These are phyloP conservation scores for Hydrozoanthus tunicans DNA, from an alignment of 64 coral and sea anemone genomes.

Conservation along the genomic window DNA sequence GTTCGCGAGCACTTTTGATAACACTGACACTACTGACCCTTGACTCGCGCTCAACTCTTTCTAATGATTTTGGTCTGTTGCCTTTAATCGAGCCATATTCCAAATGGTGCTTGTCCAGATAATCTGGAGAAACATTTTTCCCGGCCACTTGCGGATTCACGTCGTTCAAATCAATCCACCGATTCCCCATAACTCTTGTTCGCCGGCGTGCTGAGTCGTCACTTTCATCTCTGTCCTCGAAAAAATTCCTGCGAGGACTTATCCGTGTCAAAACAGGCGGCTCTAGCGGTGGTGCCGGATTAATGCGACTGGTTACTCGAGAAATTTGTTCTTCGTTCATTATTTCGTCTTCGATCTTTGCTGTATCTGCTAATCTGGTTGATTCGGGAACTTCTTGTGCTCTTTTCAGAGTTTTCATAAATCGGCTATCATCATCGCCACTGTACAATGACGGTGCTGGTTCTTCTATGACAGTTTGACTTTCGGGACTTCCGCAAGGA, in stretches of 20 bases:
- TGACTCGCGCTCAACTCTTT: constrained; percentile 45
- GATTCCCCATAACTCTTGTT: constrained; percentile 32
- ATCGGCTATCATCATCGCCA: constrained; percentile 67
- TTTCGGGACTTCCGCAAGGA: constrained; percentile 92
- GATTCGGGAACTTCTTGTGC: constrained; percentile 65
- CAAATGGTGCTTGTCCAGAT: constrained; percentile 48
- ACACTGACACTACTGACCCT: constrained; percentile 72
- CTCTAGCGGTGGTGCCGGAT: constrained; percentile 22
- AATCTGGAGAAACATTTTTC: constrained; percentile 28
- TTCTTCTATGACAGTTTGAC: constrained; percentile 67
- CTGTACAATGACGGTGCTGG: constrained; percentile 89
- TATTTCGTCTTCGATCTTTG: constrained; percentile 89
- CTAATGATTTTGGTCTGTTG: constrained; percentile 44
- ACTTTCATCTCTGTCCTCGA: constrained; percentile 49
- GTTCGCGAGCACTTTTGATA: constrained; percentile 55
- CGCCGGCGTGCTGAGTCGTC: constrained; percentile 53
- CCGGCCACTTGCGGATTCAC: constrained; percentile 53
- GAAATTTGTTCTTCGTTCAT: constrained; percentile 96
- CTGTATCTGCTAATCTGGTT: constrained; percentile 83
- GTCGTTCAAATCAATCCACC: constrained; percentile 69
- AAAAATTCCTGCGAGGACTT: constrained; percentile 24
- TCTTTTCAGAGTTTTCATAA: constrained; percentile 71
- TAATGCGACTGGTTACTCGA: constrained; percentile 59
- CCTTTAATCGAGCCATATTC: constrained; percentile 48
- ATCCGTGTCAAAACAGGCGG: constrained; percentile 36